These are phyloP conservation scores for Platygyra sinensis DNA, from an alignment of 64 coral and sea anemone species.

Conservation along the genomic window DNA sequence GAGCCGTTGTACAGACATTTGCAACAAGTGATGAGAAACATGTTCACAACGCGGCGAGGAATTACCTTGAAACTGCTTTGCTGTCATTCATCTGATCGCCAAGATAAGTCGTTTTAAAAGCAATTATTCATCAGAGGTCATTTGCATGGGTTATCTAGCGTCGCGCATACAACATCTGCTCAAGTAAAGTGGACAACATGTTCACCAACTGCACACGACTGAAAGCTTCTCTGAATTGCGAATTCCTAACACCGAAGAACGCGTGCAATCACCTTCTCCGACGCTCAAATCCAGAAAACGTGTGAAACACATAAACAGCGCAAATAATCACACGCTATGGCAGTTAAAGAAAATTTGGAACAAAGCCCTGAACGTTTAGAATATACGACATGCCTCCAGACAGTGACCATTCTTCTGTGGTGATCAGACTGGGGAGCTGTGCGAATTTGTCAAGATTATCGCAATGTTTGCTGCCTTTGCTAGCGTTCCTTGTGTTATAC, in stretches of 20 bases:
- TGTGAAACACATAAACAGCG: conserved; percentile 8
- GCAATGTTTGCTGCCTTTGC: conserved; percentile 76
- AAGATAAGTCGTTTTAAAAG: background rate
- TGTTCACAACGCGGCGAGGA: background rate
- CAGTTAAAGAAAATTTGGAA: conserved; percentile 27
- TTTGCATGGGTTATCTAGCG: conserved; percentile 21
- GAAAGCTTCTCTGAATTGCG: background rate
- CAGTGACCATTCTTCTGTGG: background rate
- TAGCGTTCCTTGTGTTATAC: conserved; percentile 77
- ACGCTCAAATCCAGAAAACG: background rate
- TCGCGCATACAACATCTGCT: conserved; percentile 23
- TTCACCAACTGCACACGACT: background rate
- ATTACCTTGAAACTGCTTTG: conserved; percentile 12
- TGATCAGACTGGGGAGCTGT: conserved; percentile 2
- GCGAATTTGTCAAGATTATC: conserved; percentile 42
- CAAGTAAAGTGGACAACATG: conserved; percentile 2
- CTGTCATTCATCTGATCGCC: conserved; percentile 9
- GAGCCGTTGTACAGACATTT: conserved; percentile 13
- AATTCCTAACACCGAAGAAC: conserved; percentile 16
- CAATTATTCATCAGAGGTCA: conserved; percentile 8
- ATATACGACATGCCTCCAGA: conserved; percentile 20
- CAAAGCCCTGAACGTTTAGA: conserved; percentile 12
- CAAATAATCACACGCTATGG: background rate
- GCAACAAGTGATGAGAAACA: conserved; percentile 14
- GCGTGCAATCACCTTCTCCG: conserved; percentile 4